Percentiles rank a stretch among this genome's conserved stretches.
Evolutionary conservation across 2,113 vertebrate genomes (phyloP).

Genomic region (Ochotona curzoniae): DNA sequence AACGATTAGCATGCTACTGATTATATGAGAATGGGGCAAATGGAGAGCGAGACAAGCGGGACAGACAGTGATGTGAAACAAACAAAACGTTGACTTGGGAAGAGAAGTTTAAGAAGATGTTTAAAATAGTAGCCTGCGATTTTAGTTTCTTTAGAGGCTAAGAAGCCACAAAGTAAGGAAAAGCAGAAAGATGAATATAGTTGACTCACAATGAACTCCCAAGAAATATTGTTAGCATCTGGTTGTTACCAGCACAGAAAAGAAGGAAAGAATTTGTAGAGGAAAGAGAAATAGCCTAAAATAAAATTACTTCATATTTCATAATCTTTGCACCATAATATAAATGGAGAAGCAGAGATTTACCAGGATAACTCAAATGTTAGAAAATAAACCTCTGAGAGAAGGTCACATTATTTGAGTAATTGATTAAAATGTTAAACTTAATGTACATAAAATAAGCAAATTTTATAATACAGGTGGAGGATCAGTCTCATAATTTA

Average conservation of each 20-base stretch:
- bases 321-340: not conserved
- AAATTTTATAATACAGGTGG: too few species aligned
- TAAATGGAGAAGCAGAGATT: slow-evolving; percentile 20
- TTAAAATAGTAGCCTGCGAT: slow-evolving; percentile 38
- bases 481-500: too few species aligned
- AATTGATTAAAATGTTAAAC: too few species aligned
- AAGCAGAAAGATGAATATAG: slow-evolving; percentile 6
- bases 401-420: not conserved
- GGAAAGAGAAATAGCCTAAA: not conserved
- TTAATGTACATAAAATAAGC: too few species aligned
- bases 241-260: slow-evolving; percentile 36
- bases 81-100: slow-evolving; percentile 15
- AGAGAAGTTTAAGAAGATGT: slow-evolving; percentile 61
- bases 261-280: slow-evolving; percentile 14
- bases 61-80: slow-evolving; percentile 32
- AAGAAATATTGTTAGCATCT: slow-evolving; percentile 25
- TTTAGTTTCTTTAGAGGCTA: slow-evolving; percentile 34
- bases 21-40: not conserved
- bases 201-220: slow-evolving; percentile 22
- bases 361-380: not conserved
- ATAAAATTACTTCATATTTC: not conserved
- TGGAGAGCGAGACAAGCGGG: slow-evolving; percentile 21
- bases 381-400: slow-evolving; percentile 7
- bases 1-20: not conserved
- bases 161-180: slow-evolving; percentile 45